Evolutionary conservation across 1,140 invertebrate species (phyloP).

Genomic region (Zeugodacus cucurbitae): DNA sequence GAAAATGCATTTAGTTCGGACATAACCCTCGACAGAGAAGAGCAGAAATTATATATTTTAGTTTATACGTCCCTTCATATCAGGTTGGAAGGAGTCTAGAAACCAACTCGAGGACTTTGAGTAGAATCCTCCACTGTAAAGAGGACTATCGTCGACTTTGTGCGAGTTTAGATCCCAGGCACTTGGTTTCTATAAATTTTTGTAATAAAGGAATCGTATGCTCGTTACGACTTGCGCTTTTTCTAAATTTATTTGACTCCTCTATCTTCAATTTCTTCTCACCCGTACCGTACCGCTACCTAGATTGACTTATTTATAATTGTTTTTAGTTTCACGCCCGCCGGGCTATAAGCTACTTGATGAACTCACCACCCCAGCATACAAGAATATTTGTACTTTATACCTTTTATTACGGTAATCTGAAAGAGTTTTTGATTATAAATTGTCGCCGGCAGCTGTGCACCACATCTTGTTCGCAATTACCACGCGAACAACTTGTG

Average conservation of each 20-base stretch:
- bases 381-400: not conserved
- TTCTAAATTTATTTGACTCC: not conserved
- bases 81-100: too few species aligned
- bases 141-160: too few species aligned
- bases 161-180: too few species aligned
- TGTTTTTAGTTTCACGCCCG: not conserved
- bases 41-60: too few species aligned
- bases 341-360: not conserved
- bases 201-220: too few species aligned
- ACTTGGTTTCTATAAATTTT: too few species aligned
- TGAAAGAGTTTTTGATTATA: not conserved
- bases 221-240: too few species aligned
- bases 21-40: too few species aligned
- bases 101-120: too few species aligned
- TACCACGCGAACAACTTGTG: conserved; percentile 18
- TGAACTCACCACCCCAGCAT: not conserved
- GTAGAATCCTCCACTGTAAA: too few species aligned
- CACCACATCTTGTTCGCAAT: not conserved
- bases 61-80: too few species aligned
- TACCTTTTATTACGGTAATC: not conserved
- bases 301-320: not conserved
- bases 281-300: not conserved
- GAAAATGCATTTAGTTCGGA: too few species aligned
- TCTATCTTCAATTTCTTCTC: not conserved
- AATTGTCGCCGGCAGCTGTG: not conserved